Evolutionary conservation across 2,113 vertebrate species (phyloP).

Genomic region (Mellivora capensis): DNA sequence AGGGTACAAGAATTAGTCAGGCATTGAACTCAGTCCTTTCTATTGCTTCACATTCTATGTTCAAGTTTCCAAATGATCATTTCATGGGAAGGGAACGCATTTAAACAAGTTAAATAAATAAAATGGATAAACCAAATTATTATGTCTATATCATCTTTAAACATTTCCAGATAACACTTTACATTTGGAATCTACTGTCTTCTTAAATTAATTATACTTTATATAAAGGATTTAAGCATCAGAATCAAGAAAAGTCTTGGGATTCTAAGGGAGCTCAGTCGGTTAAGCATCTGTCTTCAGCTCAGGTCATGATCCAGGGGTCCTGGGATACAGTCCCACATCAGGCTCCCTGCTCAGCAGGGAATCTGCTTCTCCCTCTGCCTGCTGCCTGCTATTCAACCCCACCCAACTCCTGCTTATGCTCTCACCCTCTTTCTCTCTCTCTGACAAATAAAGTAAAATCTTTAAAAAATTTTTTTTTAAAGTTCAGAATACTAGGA

Average conservation of each 20-base stretch:
- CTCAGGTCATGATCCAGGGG: too few relatives aligned
- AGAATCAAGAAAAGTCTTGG: neutral
- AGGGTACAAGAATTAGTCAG: neutral
- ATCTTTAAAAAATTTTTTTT: too few relatives aligned
- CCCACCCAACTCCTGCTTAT: too few relatives aligned
- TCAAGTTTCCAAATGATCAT: neutral
- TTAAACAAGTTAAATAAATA: neutral
- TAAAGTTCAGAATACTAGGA: neutral
- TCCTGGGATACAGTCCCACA: too few relatives aligned
- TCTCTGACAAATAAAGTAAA: too few relatives aligned
- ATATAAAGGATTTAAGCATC: neutral
- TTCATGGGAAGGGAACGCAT: neutral
- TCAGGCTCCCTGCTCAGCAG: too few relatives aligned
- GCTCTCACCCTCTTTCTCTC: too few relatives aligned
- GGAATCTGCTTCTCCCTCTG: too few relatives aligned
- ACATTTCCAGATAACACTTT: neutral
- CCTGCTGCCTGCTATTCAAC: too few relatives aligned
- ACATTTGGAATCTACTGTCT: neutral
- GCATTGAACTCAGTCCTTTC: neutral
- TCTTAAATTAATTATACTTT: slow-evolving; percentile 2
- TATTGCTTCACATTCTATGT: neutral
- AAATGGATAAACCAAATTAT: neutral
- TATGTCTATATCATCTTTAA: neutral
- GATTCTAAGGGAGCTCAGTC: too few relatives aligned
- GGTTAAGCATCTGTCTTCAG: too few relatives aligned